Evolutionary conservation across 2,888 invertebrate genomes (phyloP).

Genomic region (Ophion ventricosus): DNA sequence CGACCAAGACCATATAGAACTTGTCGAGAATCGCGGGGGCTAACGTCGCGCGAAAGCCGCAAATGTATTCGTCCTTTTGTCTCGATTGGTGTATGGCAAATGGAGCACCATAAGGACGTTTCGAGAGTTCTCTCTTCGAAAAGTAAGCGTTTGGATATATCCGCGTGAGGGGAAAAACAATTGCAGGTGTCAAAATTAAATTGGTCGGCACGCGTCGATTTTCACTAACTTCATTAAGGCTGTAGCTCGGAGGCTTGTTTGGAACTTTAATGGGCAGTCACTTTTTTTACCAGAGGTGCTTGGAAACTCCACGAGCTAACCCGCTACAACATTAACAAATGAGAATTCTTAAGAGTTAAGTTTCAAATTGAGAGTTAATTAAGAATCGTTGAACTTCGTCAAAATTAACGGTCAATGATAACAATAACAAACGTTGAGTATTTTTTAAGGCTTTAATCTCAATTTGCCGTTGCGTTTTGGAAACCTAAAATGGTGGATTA

Average conservation of each 20-base stretch:
- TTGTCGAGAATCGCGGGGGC: slow-evolving; percentile 72
- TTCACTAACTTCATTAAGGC: neutral
- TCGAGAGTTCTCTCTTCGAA: neutral
- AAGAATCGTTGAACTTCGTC: too few relatives aligned
- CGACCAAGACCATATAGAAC: slow-evolving; percentile 68
- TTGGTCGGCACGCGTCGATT: neutral
- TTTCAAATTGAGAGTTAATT: too few relatives aligned
- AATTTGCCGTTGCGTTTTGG: neutral
- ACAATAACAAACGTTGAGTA: too few relatives aligned
- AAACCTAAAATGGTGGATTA: neutral
- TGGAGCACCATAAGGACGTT: neutral
- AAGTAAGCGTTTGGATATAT: neutral
- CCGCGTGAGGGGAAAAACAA: neutral
- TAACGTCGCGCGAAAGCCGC: slow-evolving; percentile 26
- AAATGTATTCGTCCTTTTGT: slow-evolving; percentile 13
- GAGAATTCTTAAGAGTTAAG: too few relatives aligned
- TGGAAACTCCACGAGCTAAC: too few relatives aligned
- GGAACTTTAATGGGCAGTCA: too few relatives aligned
- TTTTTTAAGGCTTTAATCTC: neutral
- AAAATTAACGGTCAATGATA: too few relatives aligned
- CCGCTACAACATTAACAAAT: too few relatives aligned
- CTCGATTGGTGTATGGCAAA: slow-evolving; percentile 41
- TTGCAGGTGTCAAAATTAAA: neutral
- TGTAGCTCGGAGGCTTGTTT: too few relatives aligned
- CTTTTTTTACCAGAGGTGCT: too few relatives aligned